Evolutionary conservation across 2,888 invertebrate genomes (phyloP), one percentile per base, ranked within the genome.

Genomic region (Athripsodes cinereus): DNA sequence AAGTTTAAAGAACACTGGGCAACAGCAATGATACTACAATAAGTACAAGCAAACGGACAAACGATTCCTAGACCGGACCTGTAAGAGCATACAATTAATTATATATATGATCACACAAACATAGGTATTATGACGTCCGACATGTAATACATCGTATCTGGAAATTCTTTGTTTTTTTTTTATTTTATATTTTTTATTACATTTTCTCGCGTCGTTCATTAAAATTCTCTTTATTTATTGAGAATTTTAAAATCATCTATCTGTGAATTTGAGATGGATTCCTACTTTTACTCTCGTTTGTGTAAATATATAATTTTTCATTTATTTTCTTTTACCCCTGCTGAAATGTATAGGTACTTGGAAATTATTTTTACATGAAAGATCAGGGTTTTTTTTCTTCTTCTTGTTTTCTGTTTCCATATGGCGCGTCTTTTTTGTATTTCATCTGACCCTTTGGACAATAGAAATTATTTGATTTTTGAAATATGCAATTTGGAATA

Each of bases 201-300:
- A n/a, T n/a, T n/a, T n/a, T n/a, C n/a, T 20, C 54, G 31, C 62
- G 54, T 63, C 63, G 54, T 63, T 63, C 63, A 59, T 63, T 63
- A 63, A 63, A 59, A 63, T 63, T 61, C 63, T 61, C 63, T 63
- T 63, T 63, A 63, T 63, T 63, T 63, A 63, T 63, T 61, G 63
- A 63, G 61, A 61, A 61, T 63, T 63, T 55, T 26, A 57, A 55
- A 61, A 59, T 59, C 63, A 59, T 58, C 61, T 57, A 58, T 44
- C 61, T 59, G 62, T 60, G 55, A 60, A 62, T 58, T 59, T 34
- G 40, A 51, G 48, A 52, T 44, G 40, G 35, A 47, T 50, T 22
- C n/a, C n/a, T n/a, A n/a, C n/a, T n/a, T n/a, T n/a, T n/a, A n/a
- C n/a, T 26, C 49, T 60, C 40, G 40, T 40, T 40, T 40, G 40